These are phyloP conservation scores for Nephrotoma appendiculata DNA, from an alignment of 2,888 invertebrate genomes.

Conservation along the genomic window DNA sequence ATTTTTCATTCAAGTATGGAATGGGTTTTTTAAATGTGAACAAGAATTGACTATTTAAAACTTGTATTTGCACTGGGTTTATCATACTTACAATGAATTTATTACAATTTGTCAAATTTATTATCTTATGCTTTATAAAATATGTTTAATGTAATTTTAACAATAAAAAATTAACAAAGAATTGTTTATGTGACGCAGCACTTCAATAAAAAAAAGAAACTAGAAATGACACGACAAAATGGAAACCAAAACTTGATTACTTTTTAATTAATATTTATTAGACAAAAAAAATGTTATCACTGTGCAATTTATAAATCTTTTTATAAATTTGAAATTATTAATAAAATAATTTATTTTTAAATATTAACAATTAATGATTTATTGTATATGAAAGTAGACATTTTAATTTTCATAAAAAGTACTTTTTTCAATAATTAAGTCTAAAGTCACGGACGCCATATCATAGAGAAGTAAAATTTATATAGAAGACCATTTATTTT, in stretches of 20 bases:
- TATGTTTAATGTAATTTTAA: background rate
- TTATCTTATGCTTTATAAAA: background rate
- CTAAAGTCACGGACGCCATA: slow-evolving; percentile 4
- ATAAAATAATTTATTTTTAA: background rate
- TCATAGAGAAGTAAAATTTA: background rate
- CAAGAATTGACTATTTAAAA: background rate
- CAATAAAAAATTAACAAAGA: background rate
- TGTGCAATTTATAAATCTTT: background rate
- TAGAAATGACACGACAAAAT: background rate
- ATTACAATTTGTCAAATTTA: background rate
- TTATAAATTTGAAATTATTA: background rate
- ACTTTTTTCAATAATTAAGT: background rate
- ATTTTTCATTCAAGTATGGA: background rate
- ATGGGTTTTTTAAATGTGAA: background rate
- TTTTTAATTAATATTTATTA: background rate
- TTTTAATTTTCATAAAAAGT: background rate
- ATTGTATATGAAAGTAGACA: background rate
- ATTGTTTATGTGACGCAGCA: slow-evolving; percentile 3
- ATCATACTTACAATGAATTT: background rate
- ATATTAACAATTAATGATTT: background rate
- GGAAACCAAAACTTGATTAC: background rate
- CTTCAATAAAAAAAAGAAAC: slow-evolving; percentile 1
- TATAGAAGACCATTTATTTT: background rate
- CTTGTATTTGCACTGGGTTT: background rate
- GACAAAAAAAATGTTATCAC: background rate